These are phyloP conservation scores for Cheilosia variabilis DNA, from an alignment of 2,888 invertebrate species.

Conservation along the genomic window DNA sequence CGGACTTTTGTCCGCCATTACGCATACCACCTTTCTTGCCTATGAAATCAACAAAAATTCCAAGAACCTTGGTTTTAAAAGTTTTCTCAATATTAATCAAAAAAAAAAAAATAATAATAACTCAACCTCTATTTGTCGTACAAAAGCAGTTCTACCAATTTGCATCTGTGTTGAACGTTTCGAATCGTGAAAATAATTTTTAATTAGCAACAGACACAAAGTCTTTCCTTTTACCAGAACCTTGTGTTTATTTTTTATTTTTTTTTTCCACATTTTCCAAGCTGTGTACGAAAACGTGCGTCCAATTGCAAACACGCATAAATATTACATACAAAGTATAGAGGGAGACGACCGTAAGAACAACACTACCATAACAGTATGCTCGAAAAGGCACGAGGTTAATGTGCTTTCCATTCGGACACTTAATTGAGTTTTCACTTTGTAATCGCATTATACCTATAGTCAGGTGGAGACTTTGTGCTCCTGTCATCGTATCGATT, in stretches of 20 bases:
- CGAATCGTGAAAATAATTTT: conserved; percentile 9
- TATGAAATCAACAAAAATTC: too few relatives aligned
- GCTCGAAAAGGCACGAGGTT: conserved; percentile 22
- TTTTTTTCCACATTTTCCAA: not conserved
- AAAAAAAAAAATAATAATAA: too few relatives aligned
- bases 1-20: too few relatives aligned
- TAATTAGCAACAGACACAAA: conserved; percentile 15
- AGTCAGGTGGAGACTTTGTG: conserved; percentile 9
- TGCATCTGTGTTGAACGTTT: conserved; percentile 3
- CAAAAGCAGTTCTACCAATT: not conserved
- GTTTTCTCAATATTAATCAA: too few relatives aligned
- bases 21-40: too few relatives aligned
- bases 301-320: conserved; percentile 29
- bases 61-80: too few relatives aligned
- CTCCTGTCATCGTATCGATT: too few relatives aligned
- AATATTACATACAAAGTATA: conserved; percentile 23
- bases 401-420: conserved; percentile 23
- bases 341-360: conserved; percentile 8
- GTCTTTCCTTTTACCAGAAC: not conserved
- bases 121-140: too few relatives aligned
- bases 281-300: conserved; percentile 38
- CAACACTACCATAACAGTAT: conserved; percentile 3
- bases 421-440: conserved; percentile 62
- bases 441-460: conserved; percentile 55
- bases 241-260: too few relatives aligned